Base-by-base conservation (phyloP, 1,140 invertebrate species). In the Caenorhabditis inopinata region DNA sequence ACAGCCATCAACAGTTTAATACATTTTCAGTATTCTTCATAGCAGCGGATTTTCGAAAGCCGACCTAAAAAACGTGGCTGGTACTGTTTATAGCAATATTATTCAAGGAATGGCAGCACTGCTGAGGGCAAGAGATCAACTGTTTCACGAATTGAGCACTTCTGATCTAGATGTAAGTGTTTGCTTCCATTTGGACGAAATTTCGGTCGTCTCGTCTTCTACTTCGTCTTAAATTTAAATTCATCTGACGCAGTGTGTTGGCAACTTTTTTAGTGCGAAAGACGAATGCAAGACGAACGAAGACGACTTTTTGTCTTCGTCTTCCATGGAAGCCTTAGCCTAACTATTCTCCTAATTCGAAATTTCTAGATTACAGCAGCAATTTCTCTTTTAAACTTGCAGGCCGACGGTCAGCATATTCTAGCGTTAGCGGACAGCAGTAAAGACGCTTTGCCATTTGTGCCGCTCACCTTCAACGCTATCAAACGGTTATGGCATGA, bases 401-500 rank as follows among this genome's bases (percentile, higher is more conserved):
- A 68, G 58, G 58, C 58, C n/a, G 58, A 68, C 21, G 58, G 29
- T 42, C 16, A 21, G 4, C 58, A 68, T 27, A 68, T 68, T 21
- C 18, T 68, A 7, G 29, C 58, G 11, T 11, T 68, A 9, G 58
- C 58, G 9, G 58, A 68, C 7, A 68, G 58, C 21, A 68, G 58
- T 38, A 68, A 68, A 38, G 58, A 68, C 38, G 58, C 58, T 7
- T 38, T 68, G 58, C 58, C 58, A 38, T 68, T 68, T 29, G 38
- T 68, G 35, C 58, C 58, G 23, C 18, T 68, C 3, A 68, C 58
- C 9, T 68, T 68, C 32, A 68, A 68, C 38, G 32, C 58, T 0
- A 68, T 68, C 5, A 68, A 68, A 68, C 29, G 58, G 23, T 68
- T 68, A 68, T 68, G 58, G 58, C 58, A 68, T 38, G 58, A 68